Evolutionary conservation across 2,888 invertebrate genomes (phyloP), one percentile per base, ranked within the genome.

Genomic region (Lamellibrachia columna): DNA sequence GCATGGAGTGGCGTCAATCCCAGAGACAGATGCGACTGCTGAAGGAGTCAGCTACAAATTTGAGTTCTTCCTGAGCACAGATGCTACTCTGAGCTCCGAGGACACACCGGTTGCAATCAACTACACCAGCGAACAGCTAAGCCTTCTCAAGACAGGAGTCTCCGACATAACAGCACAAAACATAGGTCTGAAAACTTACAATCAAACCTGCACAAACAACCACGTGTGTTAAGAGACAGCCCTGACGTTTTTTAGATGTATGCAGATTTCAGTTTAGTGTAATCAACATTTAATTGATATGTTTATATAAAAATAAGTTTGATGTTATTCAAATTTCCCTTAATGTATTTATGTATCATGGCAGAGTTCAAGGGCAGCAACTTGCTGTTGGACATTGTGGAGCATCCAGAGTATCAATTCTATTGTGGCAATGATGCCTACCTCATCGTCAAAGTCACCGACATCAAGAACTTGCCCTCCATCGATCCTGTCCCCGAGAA

Each of bases 401-500:
- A 4, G 8, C 52, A 93, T 28, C 92, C 91, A 15, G 91, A 75
- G n/a, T 53, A 90, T 40, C 60, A 52, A 15, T 53, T 53, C 60
- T 93, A 91, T 91, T 93, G 93, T 91, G 92, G 92, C n/a, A 28
- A 11, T 8, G 0, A 4, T 6, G 8, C 55, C n/a, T 28, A 2
- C 52, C 91, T 93, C 15, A 75, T 92, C 91, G 92, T 60, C n/a
- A 91, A 92, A 15, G 91, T 93, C 53, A 92, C 53, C 11, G 92
- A 93, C 91, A 52, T 92, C 52, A 93, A 75, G 91, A 93, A 91
- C 40, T 40, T 40, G 11, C 55, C 53, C 11, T 75, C 90, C 60
- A 91, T 93, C 11, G 93, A 93, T 53, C 93, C 93, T 11, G 60
- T 92, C 9, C 92, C 58, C 8, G n/a, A n/a, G 11, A 93, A 93